Evolutionary conservation across 1,140 invertebrate genomes (phyloP), one percentile per base, ranked within the genome.

Genomic region (Dysdera silvatica): DNA sequence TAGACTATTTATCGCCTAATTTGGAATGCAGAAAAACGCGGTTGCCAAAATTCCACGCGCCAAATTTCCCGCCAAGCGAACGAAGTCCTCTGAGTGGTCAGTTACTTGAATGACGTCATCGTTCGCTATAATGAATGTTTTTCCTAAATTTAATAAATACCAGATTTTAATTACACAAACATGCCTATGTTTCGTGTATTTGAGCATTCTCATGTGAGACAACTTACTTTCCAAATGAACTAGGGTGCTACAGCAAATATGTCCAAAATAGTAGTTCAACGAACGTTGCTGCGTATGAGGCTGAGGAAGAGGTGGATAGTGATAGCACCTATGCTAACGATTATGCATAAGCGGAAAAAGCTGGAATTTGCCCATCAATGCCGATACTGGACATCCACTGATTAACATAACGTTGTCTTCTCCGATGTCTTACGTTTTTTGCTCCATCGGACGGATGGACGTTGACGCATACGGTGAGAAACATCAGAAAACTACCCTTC

Each of bases 301-400:
- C 47, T 49, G 4, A 23, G 47, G 5, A 49, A 28, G 23, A 49
- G 47, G 29, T n/a, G 14, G 8, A 10, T 49, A 28, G 18, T 49
- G 24, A 23, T 7, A 26, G 47, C 47, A 49, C 14, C 47, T 49
- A 24, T 26, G 24, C 47, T 24, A 28, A 49, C 47, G 24, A n/a
- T 28, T 49, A 28, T 23, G 24, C 47, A 24, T 24, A 23, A 7
- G 24, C 47, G 47, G 29, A 23, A 28, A 49, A 49, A n/a, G 47
- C 47, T 49, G n/a, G 47, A 49, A 49, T 49, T 49, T 49, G 47
- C 47, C 24, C 18, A n/a, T 7, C 47, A 49, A 28, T 49, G 29
- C 47, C 4, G 47, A 4, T 26, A 28, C 5, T 49, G 47, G 47
- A 49, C 47, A 7, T 28, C 47, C 47, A 5, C 23, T 49, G 47